Conservation (phyloP, 2,888 invertebrate genomes). For the Ectobius pallidus region DNA sequence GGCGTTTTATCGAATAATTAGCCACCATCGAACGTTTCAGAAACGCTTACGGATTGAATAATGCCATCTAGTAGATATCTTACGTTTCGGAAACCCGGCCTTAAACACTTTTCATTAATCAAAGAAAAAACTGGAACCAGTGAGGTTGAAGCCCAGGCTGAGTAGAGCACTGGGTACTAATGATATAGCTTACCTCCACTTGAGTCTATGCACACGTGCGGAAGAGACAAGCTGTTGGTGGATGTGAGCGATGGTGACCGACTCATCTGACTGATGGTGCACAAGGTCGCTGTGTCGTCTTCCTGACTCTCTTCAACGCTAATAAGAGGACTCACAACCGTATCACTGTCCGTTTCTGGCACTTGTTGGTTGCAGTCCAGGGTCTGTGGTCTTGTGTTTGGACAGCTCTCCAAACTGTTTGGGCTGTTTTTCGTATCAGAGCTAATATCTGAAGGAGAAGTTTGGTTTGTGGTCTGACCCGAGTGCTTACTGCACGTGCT, state of each 20-base stretch:
- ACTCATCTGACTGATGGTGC: constrained; percentile 48
- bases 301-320: constrained; percentile 29
- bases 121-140: too few species aligned
- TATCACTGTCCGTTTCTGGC: constrained; percentile 9
- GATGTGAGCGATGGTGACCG: constrained; percentile 65
- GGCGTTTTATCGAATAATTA: too few species aligned
- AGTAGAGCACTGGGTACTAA: too few species aligned
- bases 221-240: constrained; percentile 51
- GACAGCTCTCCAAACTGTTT: not conserved
- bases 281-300: not conserved
- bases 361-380: not conserved
- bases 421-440: not conserved
- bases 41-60: too few species aligned
- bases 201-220: constrained; percentile 10
- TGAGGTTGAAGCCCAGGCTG: too few species aligned
- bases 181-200: constrained; percentile 21
- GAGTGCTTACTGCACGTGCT: constrained; percentile 33
- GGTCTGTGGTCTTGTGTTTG: constrained; percentile 4
- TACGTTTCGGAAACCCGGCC: too few species aligned
- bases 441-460: not conserved
- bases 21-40: too few species aligned
- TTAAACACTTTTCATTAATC: too few species aligned
- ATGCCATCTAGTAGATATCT: too few species aligned
- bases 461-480: not conserved
- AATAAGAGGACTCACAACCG: constrained; percentile 22